Base-by-base conservation (phyloP, 2,113 vertebrate genomes). In the Zingel zingel region DNA sequence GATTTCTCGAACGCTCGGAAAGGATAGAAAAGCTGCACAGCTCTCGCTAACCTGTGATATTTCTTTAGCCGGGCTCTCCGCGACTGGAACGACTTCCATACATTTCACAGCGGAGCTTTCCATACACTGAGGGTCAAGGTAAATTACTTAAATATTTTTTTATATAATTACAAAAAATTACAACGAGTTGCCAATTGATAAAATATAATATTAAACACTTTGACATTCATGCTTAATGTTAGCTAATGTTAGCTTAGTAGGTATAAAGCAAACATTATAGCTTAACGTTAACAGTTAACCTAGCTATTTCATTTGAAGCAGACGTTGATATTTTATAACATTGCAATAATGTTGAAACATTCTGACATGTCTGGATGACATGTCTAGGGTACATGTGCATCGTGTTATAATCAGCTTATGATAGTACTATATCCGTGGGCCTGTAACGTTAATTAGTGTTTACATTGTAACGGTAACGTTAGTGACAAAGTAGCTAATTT, bases 1-100 rank as follows among this genome's bases (percentile, higher is more conserved):
- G 88, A 69, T 83, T 94, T 94, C 93, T 94, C 73, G 93, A 94
- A 94, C 66, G 16, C 54, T 91, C 92, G 6, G 33, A 23, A 15
- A 48, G 30, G 18, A n/a, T 91, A 90, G 65, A 93, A 89, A 94
- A 85, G 12, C 77, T 0, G 33, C 23, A 18, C 45, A 0, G n/a
- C 3, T 9, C 3, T 11, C 39, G 39, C 3, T 11, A 5, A 1
- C 0, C 3, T 16, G 4, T 13, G 2, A n/a, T 3, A 18, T n/a
- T 6, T 2, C 6, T 2, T 0, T 56, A 19, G 14, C 15, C 39
- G 45, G 25, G 2, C 2, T 5, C 6, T 0, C 19, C 6, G 27
- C 1, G 4, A 25, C 0, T 5, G n/a, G 5, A 27, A 0, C 16
- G 39, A 61, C 21, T 0, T 25, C 2, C 2, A 13, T 33, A 2